A percentile compares a stretch with the other conserved stretches of the same genome.
These are phyloP conservation scores for Tetragonula carbonaria DNA, from an alignment of 2,888 invertebrate genomes.

Conservation along the genomic window DNA sequence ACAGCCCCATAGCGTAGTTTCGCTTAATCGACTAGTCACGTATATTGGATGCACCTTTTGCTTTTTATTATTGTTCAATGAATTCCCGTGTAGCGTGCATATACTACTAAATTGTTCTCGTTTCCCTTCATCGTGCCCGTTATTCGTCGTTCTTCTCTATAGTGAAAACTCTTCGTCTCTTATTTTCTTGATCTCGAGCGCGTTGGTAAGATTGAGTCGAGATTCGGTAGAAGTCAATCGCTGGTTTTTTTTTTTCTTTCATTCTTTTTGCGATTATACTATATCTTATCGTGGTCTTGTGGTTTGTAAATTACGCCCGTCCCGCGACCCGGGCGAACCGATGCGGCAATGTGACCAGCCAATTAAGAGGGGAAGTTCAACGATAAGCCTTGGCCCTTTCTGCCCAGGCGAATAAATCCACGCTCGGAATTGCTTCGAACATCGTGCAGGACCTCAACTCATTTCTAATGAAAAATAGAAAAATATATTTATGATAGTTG, in stretches of 20 bases:
- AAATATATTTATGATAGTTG: no score
- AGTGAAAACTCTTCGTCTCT: neutral
- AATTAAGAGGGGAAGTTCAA: conserved; percentile 76
- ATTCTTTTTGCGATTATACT: neutral
- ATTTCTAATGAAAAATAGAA: conserved; percentile 84
- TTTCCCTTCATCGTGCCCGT: conserved; percentile 39
- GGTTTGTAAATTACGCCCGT: conserved; percentile 39
- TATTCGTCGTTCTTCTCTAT: conserved; percentile 5
- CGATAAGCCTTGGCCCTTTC: conserved; percentile 81
- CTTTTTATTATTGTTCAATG: conserved; percentile 9
- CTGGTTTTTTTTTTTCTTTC: neutral
- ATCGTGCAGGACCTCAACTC: conserved; percentile 80
- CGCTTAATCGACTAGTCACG: conserved; percentile 79
- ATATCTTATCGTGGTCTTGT: conserved; percentile 11
- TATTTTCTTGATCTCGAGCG: neutral
- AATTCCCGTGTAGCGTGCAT: conserved; percentile 15
- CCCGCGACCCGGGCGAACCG: conserved; percentile 55
- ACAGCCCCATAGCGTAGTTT: conserved; percentile 17
- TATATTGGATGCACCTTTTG: conserved; percentile 58
- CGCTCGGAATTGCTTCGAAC: conserved; percentile 83
- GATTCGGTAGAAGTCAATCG: conserved; percentile 6
- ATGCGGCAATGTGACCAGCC: conserved; percentile 79
- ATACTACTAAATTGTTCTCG: neutral
- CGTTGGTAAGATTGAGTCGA: neutral
- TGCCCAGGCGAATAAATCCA: conserved; percentile 82